phyloP scores from a whole-genome alignment of 2,113 vertebrate genomes.

The Tenebrosternarchus preto region DNA sequence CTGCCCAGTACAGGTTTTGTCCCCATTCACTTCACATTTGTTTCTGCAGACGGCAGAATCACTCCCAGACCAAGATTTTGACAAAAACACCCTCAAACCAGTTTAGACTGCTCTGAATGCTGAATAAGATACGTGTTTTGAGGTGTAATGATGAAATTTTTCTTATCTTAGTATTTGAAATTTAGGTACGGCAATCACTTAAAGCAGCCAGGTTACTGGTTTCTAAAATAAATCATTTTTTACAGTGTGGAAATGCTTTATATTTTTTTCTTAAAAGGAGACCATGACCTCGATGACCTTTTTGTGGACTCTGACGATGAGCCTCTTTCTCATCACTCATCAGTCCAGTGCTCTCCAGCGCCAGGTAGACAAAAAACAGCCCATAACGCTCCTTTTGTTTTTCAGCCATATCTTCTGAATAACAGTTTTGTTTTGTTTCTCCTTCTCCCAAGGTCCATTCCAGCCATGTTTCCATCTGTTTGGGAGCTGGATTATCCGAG shows the following conservation, averaged over 20 bases:
- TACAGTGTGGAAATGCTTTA: not conserved
- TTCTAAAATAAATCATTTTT: not conserved
- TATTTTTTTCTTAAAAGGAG: slow-evolving; percentile 44
- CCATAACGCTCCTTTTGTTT: not conserved
- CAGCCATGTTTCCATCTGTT: slow-evolving; percentile 88
- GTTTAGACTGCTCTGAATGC: too few species aligned
- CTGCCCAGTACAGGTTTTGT: slow-evolving; percentile 77
- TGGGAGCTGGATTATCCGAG: slow-evolving; percentile 88
- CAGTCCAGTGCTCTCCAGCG: slow-evolving; percentile 85
- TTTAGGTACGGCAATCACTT: too few species aligned
- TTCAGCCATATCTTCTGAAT: not conserved
- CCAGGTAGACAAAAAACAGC: slow-evolving; percentile 78
- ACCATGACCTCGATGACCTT: slow-evolving; percentile 87
- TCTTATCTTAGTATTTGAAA: too few species aligned
- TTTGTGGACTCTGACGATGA: slow-evolving; percentile 88
- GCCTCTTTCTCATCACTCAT: slow-evolving; percentile 80
- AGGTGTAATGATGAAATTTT: too few species aligned
- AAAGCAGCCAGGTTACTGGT: too few species aligned
- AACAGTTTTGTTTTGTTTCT: not conserved
- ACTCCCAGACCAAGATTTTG: too few species aligned
- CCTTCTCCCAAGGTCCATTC: slow-evolving; percentile 80
- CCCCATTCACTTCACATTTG: too few species aligned
- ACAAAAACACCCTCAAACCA: too few species aligned
- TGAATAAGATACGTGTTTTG: too few species aligned
- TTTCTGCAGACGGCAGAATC: too few species aligned